Evolutionary conservation across 2,888 invertebrate genomes (phyloP).

Genomic region (Rugalucina vietnamica): DNA sequence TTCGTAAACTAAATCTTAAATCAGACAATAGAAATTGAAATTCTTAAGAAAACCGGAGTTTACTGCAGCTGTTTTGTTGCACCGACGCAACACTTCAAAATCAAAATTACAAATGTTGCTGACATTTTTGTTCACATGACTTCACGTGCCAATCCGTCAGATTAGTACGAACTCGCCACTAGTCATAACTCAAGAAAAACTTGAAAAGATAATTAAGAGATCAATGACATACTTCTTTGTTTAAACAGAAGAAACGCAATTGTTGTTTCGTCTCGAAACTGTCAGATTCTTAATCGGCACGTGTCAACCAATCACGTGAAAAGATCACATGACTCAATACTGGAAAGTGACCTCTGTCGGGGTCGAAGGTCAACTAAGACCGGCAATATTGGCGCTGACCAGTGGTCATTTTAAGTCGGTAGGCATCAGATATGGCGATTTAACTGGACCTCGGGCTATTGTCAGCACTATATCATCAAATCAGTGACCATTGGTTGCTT

Average conservation of each 20-base stretch:
- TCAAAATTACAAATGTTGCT: neutral
- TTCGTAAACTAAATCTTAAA: too few relatives aligned
- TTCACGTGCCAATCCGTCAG: neutral
- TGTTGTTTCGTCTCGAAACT: conserved; percentile 36
- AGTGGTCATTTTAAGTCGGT: conserved; percentile 46
- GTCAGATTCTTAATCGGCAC: conserved; percentile 34
- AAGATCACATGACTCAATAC: conserved; percentile 36
- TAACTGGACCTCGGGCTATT: conserved; percentile 24
- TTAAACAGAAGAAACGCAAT: conserved; percentile 16
- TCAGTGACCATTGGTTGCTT: neutral
- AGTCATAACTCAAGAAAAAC: conserved; percentile 14
- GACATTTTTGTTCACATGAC: conserved; percentile 7
- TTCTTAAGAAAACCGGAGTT: too few relatives aligned
- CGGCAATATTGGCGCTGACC: conserved; percentile 15
- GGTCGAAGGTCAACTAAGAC: conserved; percentile 54
- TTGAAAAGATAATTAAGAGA: conserved; percentile 14
- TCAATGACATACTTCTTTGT: conserved; percentile 16
- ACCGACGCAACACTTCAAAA: neutral
- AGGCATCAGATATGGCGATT: conserved; percentile 45
- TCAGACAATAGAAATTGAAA: too few relatives aligned
- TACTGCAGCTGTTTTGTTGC: too few relatives aligned
- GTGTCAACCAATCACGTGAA: conserved; percentile 52
- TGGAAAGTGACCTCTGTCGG: conserved; percentile 44
- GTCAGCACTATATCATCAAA: conserved; percentile 19
- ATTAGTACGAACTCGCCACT: neutral